Evolutionary conservation across 2,797 vertebrate genomes (phyloP), one percentile per base, ranked within the genome.

Genomic region (Nyctibius grandis): DNA sequence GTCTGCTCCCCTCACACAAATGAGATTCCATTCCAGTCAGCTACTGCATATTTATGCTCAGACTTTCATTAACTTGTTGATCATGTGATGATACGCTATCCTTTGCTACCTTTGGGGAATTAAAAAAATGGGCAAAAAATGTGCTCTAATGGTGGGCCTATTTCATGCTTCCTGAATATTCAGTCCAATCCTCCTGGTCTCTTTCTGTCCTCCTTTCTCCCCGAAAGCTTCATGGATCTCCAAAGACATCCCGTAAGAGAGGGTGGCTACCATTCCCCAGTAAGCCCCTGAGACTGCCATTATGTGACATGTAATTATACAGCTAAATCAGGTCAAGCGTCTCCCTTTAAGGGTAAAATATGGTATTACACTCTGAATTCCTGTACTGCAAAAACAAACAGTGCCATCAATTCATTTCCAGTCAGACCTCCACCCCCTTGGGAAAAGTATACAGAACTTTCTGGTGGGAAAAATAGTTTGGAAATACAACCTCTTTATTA

Each of bases 11-110:
- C 60, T 94, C 0, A 0, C 76, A 96, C 69, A 96, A 96, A 95
- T 95, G 97, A 97, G 97, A 97, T 97, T 97, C 97, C 97, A 94
- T 91, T 96, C 96, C 97, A 97, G 94, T 93, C 88, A 97, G 93
- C 94, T 95, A 95, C 95, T 97, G 93, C 87, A 84, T 96, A 91
- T 92, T 88, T 96, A 88, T 91, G 95, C 96, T 95, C 95, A 94
- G 65, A 65, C 44, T 96, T 96, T 95, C 75, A 67, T 96, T 84
- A 93, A 94, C 34, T 54, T 95, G 82, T 60, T 79, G 90, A 77
- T 90, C 80, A 82, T 78, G 40, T 80, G 67, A 34, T 94, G 59
- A 88, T 88, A 89, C 42, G 48, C 31, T 92, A 69, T 75, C 50
- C 63, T 81, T 90, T 82, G 28, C 82, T 92, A 91, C 81, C 56